Percentiles rank a stretch among this genome's conserved stretches.
phyloP scores from a whole-genome alignment of 2,888 invertebrate species.

The Sericinus montela region DNA sequence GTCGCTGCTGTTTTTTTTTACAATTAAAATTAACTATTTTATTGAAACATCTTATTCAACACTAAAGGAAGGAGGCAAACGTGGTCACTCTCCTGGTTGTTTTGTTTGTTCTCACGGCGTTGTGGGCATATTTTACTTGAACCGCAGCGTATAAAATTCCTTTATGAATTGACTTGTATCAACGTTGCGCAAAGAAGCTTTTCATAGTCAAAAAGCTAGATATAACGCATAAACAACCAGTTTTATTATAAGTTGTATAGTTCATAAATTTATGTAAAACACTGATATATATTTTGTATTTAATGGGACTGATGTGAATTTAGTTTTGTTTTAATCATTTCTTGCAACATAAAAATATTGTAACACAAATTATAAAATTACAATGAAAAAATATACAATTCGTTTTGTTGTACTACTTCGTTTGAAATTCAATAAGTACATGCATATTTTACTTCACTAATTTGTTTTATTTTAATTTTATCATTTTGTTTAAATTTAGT shows the following conservation, averaged over 20 bases:
- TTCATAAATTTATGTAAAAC: too few relatives aligned
- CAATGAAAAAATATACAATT: neutral
- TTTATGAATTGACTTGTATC: neutral
- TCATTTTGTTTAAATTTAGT: neutral
- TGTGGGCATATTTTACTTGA: neutral
- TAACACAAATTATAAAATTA: neutral
- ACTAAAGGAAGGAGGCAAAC: too few relatives aligned
- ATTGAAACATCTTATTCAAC: too few relatives aligned
- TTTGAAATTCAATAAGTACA: slow-evolving; percentile 54
- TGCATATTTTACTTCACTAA: slow-evolving; percentile 47
- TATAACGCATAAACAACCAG: too few relatives aligned
- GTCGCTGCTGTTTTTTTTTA: too few relatives aligned
- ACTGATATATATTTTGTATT: neutral
- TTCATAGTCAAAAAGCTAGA: too few relatives aligned
- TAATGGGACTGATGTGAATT: neutral
- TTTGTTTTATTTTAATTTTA: slow-evolving; percentile 27
- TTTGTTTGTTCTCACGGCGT: too few relatives aligned
- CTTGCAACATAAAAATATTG: neutral
- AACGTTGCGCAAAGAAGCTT: neutral
- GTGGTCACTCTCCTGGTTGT: too few relatives aligned
- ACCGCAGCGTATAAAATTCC: neutral
- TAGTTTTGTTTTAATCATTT: neutral
- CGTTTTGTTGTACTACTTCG: slow-evolving; percentile 34
- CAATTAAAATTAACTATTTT: too few relatives aligned
- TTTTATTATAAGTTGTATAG: too few relatives aligned